Base-by-base conservation (phyloP, 2,888 invertebrate genomes). In the Trissolcus japonicus region DNA sequence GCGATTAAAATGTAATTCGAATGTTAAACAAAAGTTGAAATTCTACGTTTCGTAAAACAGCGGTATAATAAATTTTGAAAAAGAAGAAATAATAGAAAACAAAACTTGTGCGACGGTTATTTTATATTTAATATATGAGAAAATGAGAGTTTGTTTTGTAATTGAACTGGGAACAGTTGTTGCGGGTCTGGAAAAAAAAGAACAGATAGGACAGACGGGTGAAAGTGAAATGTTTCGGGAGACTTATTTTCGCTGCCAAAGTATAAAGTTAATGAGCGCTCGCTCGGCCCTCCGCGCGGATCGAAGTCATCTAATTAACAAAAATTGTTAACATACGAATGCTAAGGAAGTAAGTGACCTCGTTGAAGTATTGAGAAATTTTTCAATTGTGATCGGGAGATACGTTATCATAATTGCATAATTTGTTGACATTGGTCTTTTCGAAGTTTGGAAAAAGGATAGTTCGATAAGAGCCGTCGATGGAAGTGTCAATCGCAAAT, bases 221-320 rank as follows among this genome's bases (percentile, higher is more conserved):
- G 63, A 63, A 63, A 63, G 65, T 65, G 46, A 46, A 56, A 48
- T 43, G 55, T 56, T 65, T 56, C 35, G 65, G 50, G 4, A 21
- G 65, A 43, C 65, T 65, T 65, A 56, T 65, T 65, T 56, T 40
- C 56, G 14, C 14, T 14, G 56, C 35, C 50, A 40, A 65, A 19
- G 50, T 46, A 17, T 57, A 56, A 66, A 51, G 66, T 35, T 35
- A 51, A 46, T 41, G 16, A 21, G 51, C 56, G 48, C 35, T 56
- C 41, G 57, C 66, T 51, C 46, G 50, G 46, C 48, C 55, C 56
- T 29, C 25, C 54, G 46, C 43, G 53, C 43, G 43, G 16, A 4
- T 40, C 53, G 6, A 29, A 29, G 9, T 35, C 11, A 35, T 35
- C 35, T 35, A 35, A 35, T 35, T 35, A 35, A 35, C 35, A 35